Base-by-base conservation (phyloP, 1,140 invertebrate genomes). In the Pseudomyrmex pallidus region DNA sequence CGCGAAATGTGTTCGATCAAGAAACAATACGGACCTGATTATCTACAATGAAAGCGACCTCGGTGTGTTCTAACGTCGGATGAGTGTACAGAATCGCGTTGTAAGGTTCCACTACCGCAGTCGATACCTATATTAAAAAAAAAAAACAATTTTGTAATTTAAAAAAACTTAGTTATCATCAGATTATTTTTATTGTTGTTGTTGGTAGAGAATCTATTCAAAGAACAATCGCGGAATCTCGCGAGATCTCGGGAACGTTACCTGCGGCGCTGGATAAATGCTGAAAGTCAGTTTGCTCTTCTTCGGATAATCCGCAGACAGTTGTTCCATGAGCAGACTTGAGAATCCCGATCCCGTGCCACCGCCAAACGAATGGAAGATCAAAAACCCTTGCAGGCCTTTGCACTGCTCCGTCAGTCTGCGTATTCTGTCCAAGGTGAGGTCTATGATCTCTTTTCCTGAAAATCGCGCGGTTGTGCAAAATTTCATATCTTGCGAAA, bases 291-390 rank as follows among this genome's bases (percentile, higher is more conserved):
- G 91, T 91, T 96, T 96, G 78, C 95, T 95, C 89, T 95, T 96
- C 91, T 96, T 96, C 4, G 95, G 95, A 89, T 95, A 96, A 72
- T 96, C 96, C 4, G 95, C 95, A 0, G 95, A 95, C 1, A 96
- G 90, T 52, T 95, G 90, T 91, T 96, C 96, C 95, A 96, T 96
- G 13, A 96, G 93, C 46, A 96, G 35, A 85, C 90, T 91, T 2
- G 90, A 91, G 17, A 91, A 91, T 64, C 90, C 90, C 0, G 90
- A 91, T 15, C 98, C 98, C 50, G 98, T 98, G 8, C 98, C 98
- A 62, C 98, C 98, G 61, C 98, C 98, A 92, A 99, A 98, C 0
- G 97, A 96, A 85, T 98, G 97, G 93, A 98, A 98, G 76, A 98
- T 96, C 1, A 98, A 94, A 4, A 96, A 96, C 89, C 97, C 96